phyloP scores from a whole-genome alignment of 2,113 vertebrate genomes.

The Channa maculata region DNA sequence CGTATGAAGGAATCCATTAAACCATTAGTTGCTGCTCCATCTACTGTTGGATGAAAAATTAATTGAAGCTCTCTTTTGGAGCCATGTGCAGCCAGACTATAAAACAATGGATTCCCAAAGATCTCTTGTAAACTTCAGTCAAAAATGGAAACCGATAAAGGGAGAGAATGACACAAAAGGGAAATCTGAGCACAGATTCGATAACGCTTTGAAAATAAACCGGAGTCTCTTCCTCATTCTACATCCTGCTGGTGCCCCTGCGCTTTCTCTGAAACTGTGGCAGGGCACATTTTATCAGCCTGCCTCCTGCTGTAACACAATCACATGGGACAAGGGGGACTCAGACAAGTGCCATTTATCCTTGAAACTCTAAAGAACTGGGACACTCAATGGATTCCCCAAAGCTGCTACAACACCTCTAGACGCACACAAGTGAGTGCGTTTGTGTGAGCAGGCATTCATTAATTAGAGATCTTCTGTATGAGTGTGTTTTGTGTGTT shows the following conservation, averaged over 20 bases:
- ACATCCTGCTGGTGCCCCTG: constrained; percentile 16
- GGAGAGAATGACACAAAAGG: constrained; percentile 5
- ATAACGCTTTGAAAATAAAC: constrained; percentile 40
- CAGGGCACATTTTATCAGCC: constrained; percentile 50
- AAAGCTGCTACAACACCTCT: constrained; percentile 27
- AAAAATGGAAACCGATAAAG: constrained; percentile 36
- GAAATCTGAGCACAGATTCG: constrained; percentile 32
- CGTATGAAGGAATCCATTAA: background rate
- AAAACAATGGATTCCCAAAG: constrained; percentile 14
- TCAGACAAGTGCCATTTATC: constrained; percentile 43
- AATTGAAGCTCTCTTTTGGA: background rate
- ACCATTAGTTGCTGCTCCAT: background rate
- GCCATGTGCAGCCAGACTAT: background rate
- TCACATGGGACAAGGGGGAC: constrained; percentile 28
- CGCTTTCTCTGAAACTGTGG: constrained; percentile 35
- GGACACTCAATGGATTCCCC: constrained; percentile 47
- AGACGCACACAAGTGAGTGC: constrained; percentile 14
- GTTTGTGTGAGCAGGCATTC: constrained; percentile 15
- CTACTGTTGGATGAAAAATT: background rate
- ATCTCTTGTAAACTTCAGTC: constrained; percentile 22
- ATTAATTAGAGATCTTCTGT: constrained; percentile 26
- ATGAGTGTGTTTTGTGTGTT: constrained; percentile 5
- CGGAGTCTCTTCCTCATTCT: constrained; percentile 20
- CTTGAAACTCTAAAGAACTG: constrained; percentile 42
- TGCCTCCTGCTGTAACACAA: constrained; percentile 42